Percentiles rank a stretch among this genome's conserved stretches.
Conservation (phyloP, 2,113 vertebrate species). For the Sinosuthora webbiana region DNA sequence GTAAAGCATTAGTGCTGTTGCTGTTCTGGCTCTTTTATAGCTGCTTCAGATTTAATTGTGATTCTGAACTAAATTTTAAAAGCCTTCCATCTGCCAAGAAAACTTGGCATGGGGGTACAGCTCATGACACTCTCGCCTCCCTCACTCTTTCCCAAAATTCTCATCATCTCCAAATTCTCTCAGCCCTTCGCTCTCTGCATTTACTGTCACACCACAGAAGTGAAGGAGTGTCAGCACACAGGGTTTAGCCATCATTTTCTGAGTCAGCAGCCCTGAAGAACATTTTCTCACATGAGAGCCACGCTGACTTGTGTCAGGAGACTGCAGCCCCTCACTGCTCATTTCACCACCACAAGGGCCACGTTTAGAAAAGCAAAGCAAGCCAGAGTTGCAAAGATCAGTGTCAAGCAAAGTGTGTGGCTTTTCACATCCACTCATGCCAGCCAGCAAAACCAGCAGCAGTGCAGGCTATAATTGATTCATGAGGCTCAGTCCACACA, state of each 20-base stretch:
- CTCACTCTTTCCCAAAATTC: not conserved
- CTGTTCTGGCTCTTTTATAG: not conserved
- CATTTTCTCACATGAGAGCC: not conserved
- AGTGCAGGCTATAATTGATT: not conserved
- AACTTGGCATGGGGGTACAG: not conserved
- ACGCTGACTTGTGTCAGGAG: rapidly evolving
- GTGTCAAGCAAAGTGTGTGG: not conserved
- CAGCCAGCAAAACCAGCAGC: not conserved
- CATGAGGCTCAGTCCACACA: not conserved
- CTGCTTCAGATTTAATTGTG: not conserved
- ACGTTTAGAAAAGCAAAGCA: not conserved
- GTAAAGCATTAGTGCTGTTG: not conserved
- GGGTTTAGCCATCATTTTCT: not conserved
- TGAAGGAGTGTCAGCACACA: not conserved
- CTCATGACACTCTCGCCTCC: not conserved
- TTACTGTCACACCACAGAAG: not conserved
- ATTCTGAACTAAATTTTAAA: not conserved
- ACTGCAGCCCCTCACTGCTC: not conserved
- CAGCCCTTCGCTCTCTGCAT: not conserved
- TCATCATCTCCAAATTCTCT: not conserved
- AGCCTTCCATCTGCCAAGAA: not conserved
- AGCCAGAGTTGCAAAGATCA: not conserved
- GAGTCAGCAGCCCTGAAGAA: not conserved
- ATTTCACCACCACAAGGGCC: not conserved
- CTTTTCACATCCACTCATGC: not conserved